These are phyloP conservation scores for Palythoa grandiflora DNA, from an alignment of 92 coral and sea anemone species.

Conservation along the genomic window DNA sequence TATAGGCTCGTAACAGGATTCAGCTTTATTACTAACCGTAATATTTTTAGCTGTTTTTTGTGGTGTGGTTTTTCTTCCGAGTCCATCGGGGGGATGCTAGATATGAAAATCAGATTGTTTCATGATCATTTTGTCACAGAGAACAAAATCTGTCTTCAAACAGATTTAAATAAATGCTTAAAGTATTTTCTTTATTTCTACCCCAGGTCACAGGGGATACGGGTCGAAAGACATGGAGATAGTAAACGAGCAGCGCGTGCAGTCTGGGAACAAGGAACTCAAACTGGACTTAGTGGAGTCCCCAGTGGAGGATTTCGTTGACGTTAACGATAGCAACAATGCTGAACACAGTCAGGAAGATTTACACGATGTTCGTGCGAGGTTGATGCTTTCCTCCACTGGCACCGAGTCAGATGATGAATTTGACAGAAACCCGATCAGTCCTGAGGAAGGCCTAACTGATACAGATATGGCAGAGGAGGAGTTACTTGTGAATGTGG, in stretches of 20 bases:
- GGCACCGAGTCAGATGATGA: conserved; percentile 42
- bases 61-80: too few species aligned
- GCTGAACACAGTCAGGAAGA: conserved; percentile 5
- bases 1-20: too few species aligned
- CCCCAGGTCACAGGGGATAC: conserved; percentile 95
- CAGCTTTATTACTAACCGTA: too few species aligned
- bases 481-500: conserved; percentile 36
- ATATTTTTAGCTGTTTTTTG: too few species aligned
- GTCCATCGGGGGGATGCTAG: too few species aligned
- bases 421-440: conserved; percentile 9
- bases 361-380: neutral
- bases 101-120: too few species aligned
- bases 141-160: neutral
- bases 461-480: neutral
- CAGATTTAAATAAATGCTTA: neutral
- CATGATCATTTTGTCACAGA: neutral
- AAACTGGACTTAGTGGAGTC: conserved; percentile 39
- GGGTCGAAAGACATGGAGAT: conserved; percentile 79
- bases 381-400: conserved; percentile 25
- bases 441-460: neutral
- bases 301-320: neutral
- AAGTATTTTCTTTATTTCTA: neutral
- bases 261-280: conserved; percentile 21
- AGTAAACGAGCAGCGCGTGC: conserved; percentile 44
- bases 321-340: neutral